phyloP scores from a whole-genome alignment of 2,113 vertebrate genomes.

The Austrofundulus limnaeus region DNA sequence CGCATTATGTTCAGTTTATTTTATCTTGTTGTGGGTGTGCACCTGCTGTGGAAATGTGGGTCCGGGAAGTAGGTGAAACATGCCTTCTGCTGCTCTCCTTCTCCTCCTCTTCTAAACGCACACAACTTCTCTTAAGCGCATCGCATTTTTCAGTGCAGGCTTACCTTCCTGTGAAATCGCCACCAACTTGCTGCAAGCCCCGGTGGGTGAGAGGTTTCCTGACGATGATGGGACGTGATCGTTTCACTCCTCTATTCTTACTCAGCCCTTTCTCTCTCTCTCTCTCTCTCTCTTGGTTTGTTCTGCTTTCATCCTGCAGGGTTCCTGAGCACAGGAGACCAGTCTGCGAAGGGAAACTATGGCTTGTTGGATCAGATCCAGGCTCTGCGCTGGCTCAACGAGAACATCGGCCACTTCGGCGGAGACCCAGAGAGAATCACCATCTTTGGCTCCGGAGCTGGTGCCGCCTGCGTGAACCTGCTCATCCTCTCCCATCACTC shows the following conservation, averaged over 20 bases:
- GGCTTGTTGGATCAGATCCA: constrained; percentile 98
- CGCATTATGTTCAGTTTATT: constrained; percentile 59
- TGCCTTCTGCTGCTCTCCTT: constrained; percentile 60
- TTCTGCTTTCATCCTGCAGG: constrained; percentile 86
- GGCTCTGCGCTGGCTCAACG: constrained; percentile 97
- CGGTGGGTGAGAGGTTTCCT: constrained; percentile 42
- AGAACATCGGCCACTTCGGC: constrained; percentile 98
- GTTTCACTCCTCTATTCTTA: constrained; percentile 23
- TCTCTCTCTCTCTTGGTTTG: constrained; percentile 51
- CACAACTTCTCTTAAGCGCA: constrained; percentile 53
- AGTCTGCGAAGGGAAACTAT: constrained; percentile 98
- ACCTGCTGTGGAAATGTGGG: constrained; percentile 64
- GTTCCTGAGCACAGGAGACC: constrained; percentile 96
- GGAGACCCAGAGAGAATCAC: constrained; percentile 98
- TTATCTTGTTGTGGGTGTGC: constrained; percentile 63
- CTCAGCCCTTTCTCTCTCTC: not conserved
- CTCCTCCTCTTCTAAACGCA: constrained; percentile 33
- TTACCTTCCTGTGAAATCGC: constrained; percentile 53
- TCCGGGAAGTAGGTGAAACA: constrained; percentile 65
- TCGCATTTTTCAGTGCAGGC: constrained; percentile 55
- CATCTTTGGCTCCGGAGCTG: constrained; percentile 98
- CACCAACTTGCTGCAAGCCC: constrained; percentile 42
- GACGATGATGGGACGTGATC: constrained; percentile 50
- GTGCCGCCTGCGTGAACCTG: constrained; percentile 97
- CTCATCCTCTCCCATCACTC: constrained; percentile 99